Evolutionary conservation across 2,113 vertebrate species (phyloP), one percentile per base, ranked within the genome.

Genomic region (Cyprinodon variegatus): DNA sequence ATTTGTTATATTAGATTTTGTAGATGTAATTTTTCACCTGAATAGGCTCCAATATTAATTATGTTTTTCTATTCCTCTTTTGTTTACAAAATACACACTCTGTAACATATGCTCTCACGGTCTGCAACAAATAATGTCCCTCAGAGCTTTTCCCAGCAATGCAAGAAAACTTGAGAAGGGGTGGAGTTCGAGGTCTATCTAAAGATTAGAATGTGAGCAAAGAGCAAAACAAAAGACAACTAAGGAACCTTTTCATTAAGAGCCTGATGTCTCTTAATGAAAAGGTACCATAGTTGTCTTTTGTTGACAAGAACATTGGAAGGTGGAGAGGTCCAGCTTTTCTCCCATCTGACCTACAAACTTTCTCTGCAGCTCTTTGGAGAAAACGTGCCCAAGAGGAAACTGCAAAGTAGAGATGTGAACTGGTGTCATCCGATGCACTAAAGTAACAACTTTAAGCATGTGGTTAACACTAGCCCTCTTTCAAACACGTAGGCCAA

Each of bases 81-180:
- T 64, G 60, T 43, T 65, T 53, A 53, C 13, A 67, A 63, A 46
- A 59, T 46, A 46, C 40, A 40, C 38, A 60, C n/a, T 15, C 40
- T 46, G 40, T 5, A 4, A 59, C 40, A 41, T 15, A 40, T 60
- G 17, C 36, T 60, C 50, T 78, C 11, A 2, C 7, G 41, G 68
- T 77, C 76, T 13, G 11, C 65, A 68, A 40, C 76, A 74, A 68
- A 73, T 61, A 65, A 77, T 50, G 62, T 57, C 76, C 83, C 68
- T 82, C 81, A 86, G 68, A 15, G 65, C 77, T 80, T 87, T 29
- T 86, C 70, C 68, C 77, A 83, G 17, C n/a, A 61, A 78, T 72
- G 68, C 67, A 72, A 61, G 60, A 72, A 78, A 92, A 93, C 84
- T 73, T 88, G 90, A 93, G 91, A 90, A 76, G 81, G 85, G 90